A percentile compares a stretch with the other conserved stretches of the same genome.
Conservation (phyloP, 2,113 vertebrate species). For the Oryctolagus cuniculus region DNA sequence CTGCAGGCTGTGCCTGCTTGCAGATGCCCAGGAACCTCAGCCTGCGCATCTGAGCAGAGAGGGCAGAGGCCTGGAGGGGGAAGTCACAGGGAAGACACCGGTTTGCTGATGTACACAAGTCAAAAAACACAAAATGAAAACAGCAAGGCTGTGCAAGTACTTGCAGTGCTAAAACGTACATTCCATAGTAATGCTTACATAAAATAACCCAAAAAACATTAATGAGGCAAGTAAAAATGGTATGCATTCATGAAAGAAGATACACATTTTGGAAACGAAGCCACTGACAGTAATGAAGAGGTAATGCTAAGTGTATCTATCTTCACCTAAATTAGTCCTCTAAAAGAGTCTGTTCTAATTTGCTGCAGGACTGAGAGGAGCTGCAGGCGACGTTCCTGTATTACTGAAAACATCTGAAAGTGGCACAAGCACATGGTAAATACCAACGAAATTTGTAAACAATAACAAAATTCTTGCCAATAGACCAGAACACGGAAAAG, state of each 20-base stretch:
- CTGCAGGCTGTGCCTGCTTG: background rate
- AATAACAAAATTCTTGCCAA: conserved; percentile 22
- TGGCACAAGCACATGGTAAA: background rate
- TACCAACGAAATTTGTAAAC: background rate
- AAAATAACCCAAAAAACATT: background rate
- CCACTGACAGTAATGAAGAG: background rate
- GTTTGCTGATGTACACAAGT: background rate
- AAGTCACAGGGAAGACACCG: background rate
- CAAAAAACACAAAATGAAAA: background rate
- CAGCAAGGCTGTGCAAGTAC: background rate
- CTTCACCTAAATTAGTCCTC: background rate
- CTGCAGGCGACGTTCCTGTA: background rate
- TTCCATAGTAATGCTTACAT: background rate
- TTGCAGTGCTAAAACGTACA: too few relatives aligned
- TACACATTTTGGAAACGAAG: background rate
- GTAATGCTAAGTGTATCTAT: background rate
- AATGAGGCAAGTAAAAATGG: background rate
- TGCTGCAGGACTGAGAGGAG: background rate
- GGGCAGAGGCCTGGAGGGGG: background rate
- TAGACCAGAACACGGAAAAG: background rate
- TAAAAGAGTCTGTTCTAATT: background rate
- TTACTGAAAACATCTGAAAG: background rate
- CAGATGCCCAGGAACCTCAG: background rate
- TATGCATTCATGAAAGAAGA: background rate
- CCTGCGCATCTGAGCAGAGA: background rate